Base-by-base conservation (phyloP, 2,888 invertebrate species). In the Eristalinus sepulchralis region DNA sequence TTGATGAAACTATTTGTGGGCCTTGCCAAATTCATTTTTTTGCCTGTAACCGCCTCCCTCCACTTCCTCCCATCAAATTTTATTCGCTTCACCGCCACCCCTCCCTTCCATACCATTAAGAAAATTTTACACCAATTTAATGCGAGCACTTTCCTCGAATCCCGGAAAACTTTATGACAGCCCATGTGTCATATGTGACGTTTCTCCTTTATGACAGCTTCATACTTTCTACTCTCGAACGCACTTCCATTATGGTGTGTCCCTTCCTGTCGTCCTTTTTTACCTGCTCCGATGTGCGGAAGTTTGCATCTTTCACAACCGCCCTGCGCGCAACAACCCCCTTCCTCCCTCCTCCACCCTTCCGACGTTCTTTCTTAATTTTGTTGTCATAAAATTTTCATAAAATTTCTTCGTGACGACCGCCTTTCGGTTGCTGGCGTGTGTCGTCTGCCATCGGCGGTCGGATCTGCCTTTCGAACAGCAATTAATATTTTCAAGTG, bases 401-500 rank as follows among this genome's bases (percentile, higher is more conserved):
- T 80, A 71, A 55, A 75, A 24, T 60, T 66, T 72, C 27, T 71
- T 47, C 70, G 39, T 68, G 70, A 72, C 72, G 68, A 59, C 81
- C 67, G 68, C 68, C 77, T 82, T 81, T 67, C 66, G 53, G 53
- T 66, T 34, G n/a, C 64, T 59, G 24, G 20, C 39, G 39, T 39
- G 27, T n/a, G 39, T 39, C 39, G 39, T 55, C 57, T 10, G 13
- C 55, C 55, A 64, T 62, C 62, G 27, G n/a, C 68, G 57, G 34
- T 27, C 62, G 10, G 55, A 55, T 27, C 71, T 66, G 72, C 73
- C 68, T 67, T 79, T 62, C 70, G 75, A 86, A 78, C 83, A 86
- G 86, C 86, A 86, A 86, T 86, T 86, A 86, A 86, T 86, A 86
- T 79, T 83, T 83, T 86, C 78, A 86, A 86, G 86, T 86, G 83